phyloP scores from a whole-genome alignment of 2,113 vertebrate genomes.

The Galemys pyrenaicus region DNA sequence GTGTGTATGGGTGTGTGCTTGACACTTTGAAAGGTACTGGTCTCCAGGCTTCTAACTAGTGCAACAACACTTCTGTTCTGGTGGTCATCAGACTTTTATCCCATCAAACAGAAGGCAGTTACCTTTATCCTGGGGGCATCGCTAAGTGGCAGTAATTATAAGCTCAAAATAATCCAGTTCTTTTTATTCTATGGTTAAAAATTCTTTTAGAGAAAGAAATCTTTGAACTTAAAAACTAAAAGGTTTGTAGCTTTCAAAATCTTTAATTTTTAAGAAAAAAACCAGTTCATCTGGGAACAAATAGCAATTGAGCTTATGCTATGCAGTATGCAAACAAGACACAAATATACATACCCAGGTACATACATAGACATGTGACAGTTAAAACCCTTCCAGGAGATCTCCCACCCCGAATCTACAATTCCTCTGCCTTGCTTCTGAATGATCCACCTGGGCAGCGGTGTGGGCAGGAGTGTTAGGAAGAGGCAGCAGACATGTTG shows the following conservation, averaged over 20 bases:
- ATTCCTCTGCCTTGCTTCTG: conserved; percentile 69
- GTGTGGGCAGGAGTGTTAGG: conserved; percentile 83
- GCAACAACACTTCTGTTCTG: conserved; percentile 65
- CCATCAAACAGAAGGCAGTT: conserved; percentile 50
- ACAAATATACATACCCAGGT: conserved; percentile 27
- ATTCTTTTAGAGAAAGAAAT: conserved; percentile 39
- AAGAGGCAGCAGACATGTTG: conserved; percentile 92
- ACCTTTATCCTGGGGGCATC: conserved; percentile 26
- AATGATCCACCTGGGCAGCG: conserved; percentile 36
- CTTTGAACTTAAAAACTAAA: conserved; percentile 58
- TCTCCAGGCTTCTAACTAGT: conserved; percentile 68
- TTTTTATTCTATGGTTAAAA: conserved; percentile 11
- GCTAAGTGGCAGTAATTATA: conserved; percentile 62
- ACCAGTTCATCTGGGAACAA: conserved; percentile 65
- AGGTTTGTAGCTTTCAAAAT: conserved; percentile 45
- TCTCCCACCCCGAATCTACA: conserved; percentile 64
- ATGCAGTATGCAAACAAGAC: conserved; percentile 62
- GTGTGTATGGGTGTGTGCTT: background rate
- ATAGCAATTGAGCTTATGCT: conserved; percentile 51
- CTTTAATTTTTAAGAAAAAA: conserved; percentile 50
- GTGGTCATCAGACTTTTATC: conserved; percentile 63
- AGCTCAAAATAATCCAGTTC: conserved; percentile 50
- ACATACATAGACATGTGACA: conserved; percentile 32
- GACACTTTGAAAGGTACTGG: conserved; percentile 52
- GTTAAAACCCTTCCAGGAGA: conserved; percentile 61